Conservation (phyloP, 2,888 invertebrate genomes). For the Dryobota labecula region DNA sequence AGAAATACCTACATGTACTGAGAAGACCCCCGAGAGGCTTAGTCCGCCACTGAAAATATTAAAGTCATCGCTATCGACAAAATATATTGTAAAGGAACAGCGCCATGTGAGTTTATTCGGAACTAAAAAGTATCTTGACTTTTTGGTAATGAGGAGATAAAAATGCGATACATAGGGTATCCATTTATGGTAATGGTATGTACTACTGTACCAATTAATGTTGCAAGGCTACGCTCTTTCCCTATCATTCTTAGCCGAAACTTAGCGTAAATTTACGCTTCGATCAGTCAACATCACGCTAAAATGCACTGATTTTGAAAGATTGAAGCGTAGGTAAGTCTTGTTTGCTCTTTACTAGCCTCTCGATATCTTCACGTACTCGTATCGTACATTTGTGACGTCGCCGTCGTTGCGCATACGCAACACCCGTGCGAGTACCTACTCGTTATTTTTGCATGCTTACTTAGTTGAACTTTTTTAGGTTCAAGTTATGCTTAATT, state of each 20-base stretch:
- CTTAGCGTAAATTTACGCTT: neutral
- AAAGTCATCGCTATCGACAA: neutral
- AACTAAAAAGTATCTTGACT: neutral
- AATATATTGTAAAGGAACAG: neutral
- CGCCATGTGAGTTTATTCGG: conserved; percentile 15
- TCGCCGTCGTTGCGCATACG: neutral
- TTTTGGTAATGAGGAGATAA: conserved; percentile 10
- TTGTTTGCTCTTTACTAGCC: neutral
- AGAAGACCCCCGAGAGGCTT: neutral
- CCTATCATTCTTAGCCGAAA: neutral
- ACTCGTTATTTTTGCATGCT: conserved; percentile 18
- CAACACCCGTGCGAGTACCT: neutral
- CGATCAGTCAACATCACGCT: neutral
- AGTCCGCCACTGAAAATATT: neutral
- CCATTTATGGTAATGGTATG: neutral
- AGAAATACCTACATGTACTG: too few species aligned
- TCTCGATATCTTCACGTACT: neutral
- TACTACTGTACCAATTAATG: conserved; percentile 5
- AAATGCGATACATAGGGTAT: neutral
- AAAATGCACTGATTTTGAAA: neutral
- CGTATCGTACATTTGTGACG: conserved; percentile 3
- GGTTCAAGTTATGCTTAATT: neutral
- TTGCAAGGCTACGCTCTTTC: neutral
- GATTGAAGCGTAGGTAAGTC: neutral
- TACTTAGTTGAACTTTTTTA: neutral